Evolutionary conservation across 2,113 vertebrate species (phyloP), one percentile per base, ranked within the genome.

Genomic region (Speoplatyrhinus poulsoni): DNA sequence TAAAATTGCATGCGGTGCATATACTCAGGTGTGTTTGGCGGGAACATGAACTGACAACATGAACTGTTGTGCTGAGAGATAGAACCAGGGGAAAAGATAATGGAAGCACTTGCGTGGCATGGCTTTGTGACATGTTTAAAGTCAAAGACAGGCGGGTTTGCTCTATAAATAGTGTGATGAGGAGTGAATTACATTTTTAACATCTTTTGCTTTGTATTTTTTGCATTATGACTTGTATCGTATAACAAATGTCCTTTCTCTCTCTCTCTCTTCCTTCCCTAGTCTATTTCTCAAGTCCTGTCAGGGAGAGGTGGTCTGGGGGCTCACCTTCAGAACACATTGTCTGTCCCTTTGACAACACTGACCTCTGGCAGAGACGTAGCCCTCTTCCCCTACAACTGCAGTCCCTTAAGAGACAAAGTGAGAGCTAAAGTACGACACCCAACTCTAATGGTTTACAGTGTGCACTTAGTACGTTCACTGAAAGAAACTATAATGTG

Each of bases 221-320:
- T 26, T 2, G 26, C 26, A 26, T 26, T 26, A 26, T 26, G 26
- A 26, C 26, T 26, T 26, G 26, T 26, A 26, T 26, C 26, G 2
- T 26, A 26, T 26, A 26, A 26, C 26, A 26, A 26, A 41, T 41
- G 7, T 41, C 36, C 36, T 62, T 4, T 47, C 13, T 15, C n/a
- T 57, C 16, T 17, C 19, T 26, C 17, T 41, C 57, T 46, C 6
- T 11, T 15, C 32, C 12, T 61, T 52, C 12, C 9, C 55, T 72
- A 87, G 84, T 82, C 82, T 65, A 56, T 82, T n/a, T 80, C 85
- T 67, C 80, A 92, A 26, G 67, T 84, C 3, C 62, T 90, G 4
- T 70, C 77, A 0, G 84, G 89, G 47, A 73, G 76, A 13, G 73
- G 70, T 3, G 79, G 67, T 32, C 76, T 84, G 15, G 85, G 85